Evolutionary conservation across 2,888 invertebrate genomes (phyloP).

Genomic region (Leucoptera coffeella): DNA sequence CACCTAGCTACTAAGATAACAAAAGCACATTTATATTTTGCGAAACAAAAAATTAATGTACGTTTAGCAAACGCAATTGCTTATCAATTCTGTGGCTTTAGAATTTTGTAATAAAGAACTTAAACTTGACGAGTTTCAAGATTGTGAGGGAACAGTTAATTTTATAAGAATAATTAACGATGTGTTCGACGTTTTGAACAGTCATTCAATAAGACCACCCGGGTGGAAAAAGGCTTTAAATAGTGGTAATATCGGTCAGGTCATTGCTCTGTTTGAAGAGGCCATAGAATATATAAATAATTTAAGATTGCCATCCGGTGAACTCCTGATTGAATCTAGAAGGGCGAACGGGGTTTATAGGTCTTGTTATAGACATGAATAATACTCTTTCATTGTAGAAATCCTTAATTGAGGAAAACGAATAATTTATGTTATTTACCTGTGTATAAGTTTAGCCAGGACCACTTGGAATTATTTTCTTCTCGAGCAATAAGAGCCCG

Average conservation of each 20-base stretch:
- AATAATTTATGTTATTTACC: conserved; percentile 1
- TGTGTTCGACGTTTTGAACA: no score
- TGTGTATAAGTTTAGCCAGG: conserved; percentile 5
- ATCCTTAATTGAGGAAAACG: not conserved
- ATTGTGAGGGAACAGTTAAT: conserved; percentile 7
- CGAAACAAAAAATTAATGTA: conserved; percentile 7
- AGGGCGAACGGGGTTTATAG: conserved; percentile 3
- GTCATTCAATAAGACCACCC: no score
- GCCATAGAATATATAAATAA: conserved; percentile 1
- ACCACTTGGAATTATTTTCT: conserved; percentile 5
- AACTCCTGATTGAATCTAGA: conserved; percentile 2
- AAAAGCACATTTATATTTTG: not conserved
- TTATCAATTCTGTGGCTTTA: conserved; percentile 7
- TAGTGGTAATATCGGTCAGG: conserved; percentile 1
- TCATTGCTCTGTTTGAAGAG: conserved; percentile 2
- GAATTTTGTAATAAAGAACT: conserved; percentile 4
- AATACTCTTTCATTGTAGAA: conserved; percentile 1
- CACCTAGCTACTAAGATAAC: conserved; percentile 1
- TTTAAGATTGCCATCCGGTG: no score
- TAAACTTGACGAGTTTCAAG: conserved; percentile 3
- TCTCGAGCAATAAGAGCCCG: conserved; percentile 4
- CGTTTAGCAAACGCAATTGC: conserved; percentile 5
- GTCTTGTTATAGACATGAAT: conserved; percentile 3
- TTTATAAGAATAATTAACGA: conserved; percentile 6
- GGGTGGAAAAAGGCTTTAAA: conserved; percentile 1